Conservation (phyloP, 2,888 invertebrate genomes). For the Gari tellinella region DNA sequence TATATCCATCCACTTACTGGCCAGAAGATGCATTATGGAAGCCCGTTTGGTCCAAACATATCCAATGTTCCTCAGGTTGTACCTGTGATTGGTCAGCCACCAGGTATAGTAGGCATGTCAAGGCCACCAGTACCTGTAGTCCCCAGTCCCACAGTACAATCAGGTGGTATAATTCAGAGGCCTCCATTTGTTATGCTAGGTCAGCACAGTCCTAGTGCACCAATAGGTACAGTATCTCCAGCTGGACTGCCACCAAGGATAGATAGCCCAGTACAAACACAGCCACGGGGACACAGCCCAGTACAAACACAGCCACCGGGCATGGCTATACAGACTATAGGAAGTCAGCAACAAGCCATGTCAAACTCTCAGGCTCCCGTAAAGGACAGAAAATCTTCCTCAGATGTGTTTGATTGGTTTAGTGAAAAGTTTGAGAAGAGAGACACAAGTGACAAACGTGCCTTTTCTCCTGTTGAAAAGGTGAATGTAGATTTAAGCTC, state of each 20-base stretch:
- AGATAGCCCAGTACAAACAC: not conserved
- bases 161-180: no score
- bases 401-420: slow-evolving; percentile 44
- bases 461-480: not conserved
- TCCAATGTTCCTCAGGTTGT: not conserved
- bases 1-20: slow-evolving; percentile 41
- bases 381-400: slow-evolving; percentile 6
- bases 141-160: no score
- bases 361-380: not conserved
- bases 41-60: not conserved
- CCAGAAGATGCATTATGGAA: slow-evolving; percentile 24
- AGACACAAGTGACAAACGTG: slow-evolving; percentile 4
- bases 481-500: not conserved
- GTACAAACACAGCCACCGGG: slow-evolving; percentile 10
- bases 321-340: slow-evolving; percentile 37
- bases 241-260: not conserved
- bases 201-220: no score
- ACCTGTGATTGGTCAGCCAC: slow-evolving; percentile 9
- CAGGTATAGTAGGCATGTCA: not conserved
- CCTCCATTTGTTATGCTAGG: no score
- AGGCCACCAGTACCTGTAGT: not conserved
- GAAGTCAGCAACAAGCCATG: slow-evolving; percentile 2
- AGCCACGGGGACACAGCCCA: slow-evolving; percentile 11
- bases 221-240: not conserved
- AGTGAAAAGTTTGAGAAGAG: slow-evolving; percentile 37